Conservation (phyloP, 2,888 invertebrate species). For the Ptilodon capucinus region DNA sequence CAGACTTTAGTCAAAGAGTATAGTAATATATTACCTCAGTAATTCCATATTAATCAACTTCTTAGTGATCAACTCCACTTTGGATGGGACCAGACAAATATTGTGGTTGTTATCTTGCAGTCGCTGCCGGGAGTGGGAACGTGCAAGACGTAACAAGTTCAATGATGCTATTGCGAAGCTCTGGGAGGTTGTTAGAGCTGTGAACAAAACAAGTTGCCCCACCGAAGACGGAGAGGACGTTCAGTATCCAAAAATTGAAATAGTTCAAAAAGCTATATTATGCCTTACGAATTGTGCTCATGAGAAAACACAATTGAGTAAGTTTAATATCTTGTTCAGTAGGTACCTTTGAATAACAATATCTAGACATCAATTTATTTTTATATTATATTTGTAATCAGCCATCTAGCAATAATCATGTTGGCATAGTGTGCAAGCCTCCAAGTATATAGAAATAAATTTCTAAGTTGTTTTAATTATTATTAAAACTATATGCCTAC, state of each 20-base stretch:
- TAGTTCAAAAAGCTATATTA: slow-evolving; percentile 68
- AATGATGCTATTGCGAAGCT: slow-evolving; percentile 76
- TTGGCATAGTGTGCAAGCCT: too few species aligned
- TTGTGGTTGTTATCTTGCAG: slow-evolving; percentile 55
- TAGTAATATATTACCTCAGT: too few species aligned
- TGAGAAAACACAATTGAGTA: slow-evolving; percentile 70
- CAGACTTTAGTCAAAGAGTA: too few species aligned
- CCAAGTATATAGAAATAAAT: too few species aligned
- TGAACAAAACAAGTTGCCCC: slow-evolving; percentile 47
- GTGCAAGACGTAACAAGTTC: slow-evolving; percentile 85
- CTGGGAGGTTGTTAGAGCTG: slow-evolving; percentile 61
- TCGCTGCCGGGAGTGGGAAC: slow-evolving; percentile 87
- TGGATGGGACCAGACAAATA: too few species aligned
- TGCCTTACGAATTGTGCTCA: slow-evolving; percentile 58
- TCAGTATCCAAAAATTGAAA: slow-evolving; percentile 73
- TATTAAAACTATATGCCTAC: too few species aligned
- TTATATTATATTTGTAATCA: too few species aligned
- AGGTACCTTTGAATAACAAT: background rate
- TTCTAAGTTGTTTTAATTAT: too few species aligned
- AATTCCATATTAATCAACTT: too few species aligned
- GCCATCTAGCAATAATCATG: too few species aligned
- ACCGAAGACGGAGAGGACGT: slow-evolving; percentile 54
- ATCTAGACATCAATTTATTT: too few species aligned
- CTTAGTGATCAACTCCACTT: too few species aligned
- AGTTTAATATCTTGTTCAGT: slow-evolving; percentile 32